A percentile compares a stretch with the other conserved stretches of the same genome.
phyloP scores from a whole-genome alignment of 2,113 vertebrate genomes.

The Triplophysa rosa region DNA sequence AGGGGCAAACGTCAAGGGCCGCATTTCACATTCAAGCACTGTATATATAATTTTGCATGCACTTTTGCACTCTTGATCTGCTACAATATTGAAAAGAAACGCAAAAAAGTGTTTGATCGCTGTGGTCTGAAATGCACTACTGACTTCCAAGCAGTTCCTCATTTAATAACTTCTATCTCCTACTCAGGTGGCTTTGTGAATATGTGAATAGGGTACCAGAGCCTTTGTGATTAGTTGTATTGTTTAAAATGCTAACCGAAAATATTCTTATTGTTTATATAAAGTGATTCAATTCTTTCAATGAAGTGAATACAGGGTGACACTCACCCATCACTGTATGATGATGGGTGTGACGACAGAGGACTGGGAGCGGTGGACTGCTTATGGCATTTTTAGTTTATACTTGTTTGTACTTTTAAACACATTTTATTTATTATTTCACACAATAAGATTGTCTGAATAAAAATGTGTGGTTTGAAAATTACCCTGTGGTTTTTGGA shows the following conservation, averaged over 20 bases:
- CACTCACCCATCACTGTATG: not conserved
- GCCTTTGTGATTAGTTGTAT: not conserved
- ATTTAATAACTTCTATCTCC: not conserved
- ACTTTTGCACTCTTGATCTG: not conserved
- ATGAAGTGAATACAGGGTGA: not conserved
- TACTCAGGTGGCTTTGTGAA: not conserved
- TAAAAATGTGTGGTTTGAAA: not conserved
- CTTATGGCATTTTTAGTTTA: not conserved
- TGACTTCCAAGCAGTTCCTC: not conserved
- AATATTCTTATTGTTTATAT: not conserved
- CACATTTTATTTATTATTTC: too few species aligned
- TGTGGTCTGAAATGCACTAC: not conserved
- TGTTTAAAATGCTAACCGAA: not conserved
- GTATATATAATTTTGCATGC: not conserved
- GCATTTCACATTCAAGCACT: not conserved
- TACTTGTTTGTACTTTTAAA: too few species aligned
- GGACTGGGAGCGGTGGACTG: not conserved
- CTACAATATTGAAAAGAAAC: not conserved
- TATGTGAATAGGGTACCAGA: too few species aligned
- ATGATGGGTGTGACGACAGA: slow-evolving; percentile 2
- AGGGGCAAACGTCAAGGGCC: slow-evolving; percentile 36
- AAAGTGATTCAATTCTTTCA: not conserved
- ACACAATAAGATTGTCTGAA: too few species aligned
- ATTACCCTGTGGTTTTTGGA: not conserved
- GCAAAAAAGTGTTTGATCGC: not conserved